Evolutionary conservation across 2,113 vertebrate species (phyloP), one percentile per base, ranked within the genome.

Genomic region (Amblyornis subalaris): DNA sequence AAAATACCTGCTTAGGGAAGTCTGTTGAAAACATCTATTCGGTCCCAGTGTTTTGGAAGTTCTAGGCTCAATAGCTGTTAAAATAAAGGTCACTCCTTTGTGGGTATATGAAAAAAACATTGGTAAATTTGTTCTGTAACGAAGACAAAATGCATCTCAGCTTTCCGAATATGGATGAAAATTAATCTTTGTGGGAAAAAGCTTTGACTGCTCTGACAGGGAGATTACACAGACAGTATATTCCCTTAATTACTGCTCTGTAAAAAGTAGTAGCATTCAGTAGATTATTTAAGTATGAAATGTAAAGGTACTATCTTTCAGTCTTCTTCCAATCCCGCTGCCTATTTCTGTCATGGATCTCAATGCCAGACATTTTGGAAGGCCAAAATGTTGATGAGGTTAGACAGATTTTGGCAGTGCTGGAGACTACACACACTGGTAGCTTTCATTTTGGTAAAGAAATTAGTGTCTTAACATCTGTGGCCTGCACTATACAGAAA

Each of bases 401-500:
- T 75, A 36, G 91, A 31, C 7, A 22, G 36, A 61, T 79, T 48
- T 67, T 84, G 51, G 25, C 2, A 0, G 11, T 45, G 31, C 70
- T 40, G 20, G 48, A 64, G 28, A 44, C 38, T 47, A 28, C 21
- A 47, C 36, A 36, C 26, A 3, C 20, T 10, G 3, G 7, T 40
- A 42, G 20, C 40, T 66, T 54, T 87, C 17, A 3, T 51, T 77
- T 67, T 90, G 33, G 14, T 53, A 16, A 23, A 61, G 58, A 48
- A 72, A 42, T 66, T 7, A 48, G 31, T 44, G 20, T 53, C 48
- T 45, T 85, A 42, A 42, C 57, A 36, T 36, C 10, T 75, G 7
- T 74, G 25, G 33, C 29, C 24, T 55, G 53, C 0, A 0, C 45
- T 62, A 0, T 48, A 35, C 6, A 71, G 38, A 24, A 75, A 69